Base-by-base conservation (phyloP, 2,888 invertebrate species). In the Incurvaria masculella region DNA sequence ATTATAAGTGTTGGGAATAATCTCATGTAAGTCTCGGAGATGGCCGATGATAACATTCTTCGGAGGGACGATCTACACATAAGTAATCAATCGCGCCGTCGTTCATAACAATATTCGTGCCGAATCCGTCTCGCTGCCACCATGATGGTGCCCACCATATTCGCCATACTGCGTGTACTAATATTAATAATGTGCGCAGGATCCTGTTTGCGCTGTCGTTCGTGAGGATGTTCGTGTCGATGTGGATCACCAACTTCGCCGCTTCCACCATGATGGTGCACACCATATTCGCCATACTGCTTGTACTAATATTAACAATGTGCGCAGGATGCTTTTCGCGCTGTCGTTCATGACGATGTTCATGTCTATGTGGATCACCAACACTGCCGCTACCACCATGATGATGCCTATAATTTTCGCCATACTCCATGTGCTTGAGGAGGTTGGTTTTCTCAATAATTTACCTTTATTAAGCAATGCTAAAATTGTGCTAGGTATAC, bases 191-290 rank as follows among this genome's bases (percentile, higher is more conserved):
- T 4, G 23, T 23, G 23, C 4, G 20, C 56, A 88, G 88, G 63
- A 72, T 94, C 51, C 84, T 93, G 61, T 81, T 92, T 56, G 92
- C 92, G 1, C 78, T 94, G 54, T 87, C 89, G 66, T 69, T 83
- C 44, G 90, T 91, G 1, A 92, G 94, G 0, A 92, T 90, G 87
- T 91, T 94, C 56, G 81, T 94, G 45, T 94, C 94, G 0, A 94
- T 94, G 93, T 95, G 94, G 94, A 91, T 95, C 51, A 92, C 92
- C 18, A 95, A 95, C 65, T 94, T 94, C 0, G 94, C 94, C 2
- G 91, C 91, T 1, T 87, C 91, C 1, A 91, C 92, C 0, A 90
- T 94, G 90, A 93, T 94, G 93, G 86, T 91, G 42, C 94, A 94
- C 0, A 93, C 94, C 51, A 86, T 88, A 47, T 86, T 90, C 57